phyloP scores from a whole-genome alignment of 2,888 invertebrate species.

The Homarus gammarus region DNA sequence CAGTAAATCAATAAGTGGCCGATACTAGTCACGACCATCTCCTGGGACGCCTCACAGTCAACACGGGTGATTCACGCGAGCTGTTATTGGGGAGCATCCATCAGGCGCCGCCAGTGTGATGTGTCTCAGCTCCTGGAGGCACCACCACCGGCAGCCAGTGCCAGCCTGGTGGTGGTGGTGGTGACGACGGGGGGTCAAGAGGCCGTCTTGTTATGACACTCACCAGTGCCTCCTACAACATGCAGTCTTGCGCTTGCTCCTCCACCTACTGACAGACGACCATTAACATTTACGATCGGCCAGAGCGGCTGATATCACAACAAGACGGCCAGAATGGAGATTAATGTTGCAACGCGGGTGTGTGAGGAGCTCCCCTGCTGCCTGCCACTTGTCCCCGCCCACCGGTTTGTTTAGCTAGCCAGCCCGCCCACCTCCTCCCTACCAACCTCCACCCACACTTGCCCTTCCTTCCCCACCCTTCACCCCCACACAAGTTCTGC shows the following conservation, averaged over 20 bases:
- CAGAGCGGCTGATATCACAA: constrained; percentile 28
- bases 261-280: constrained; percentile 29
- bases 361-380: not conserved
- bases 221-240: constrained; percentile 12
- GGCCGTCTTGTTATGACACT: constrained; percentile 1
- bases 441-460: not conserved
- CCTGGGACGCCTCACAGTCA: not conserved
- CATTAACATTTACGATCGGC: constrained; percentile 16
- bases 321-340: constrained; percentile 24
- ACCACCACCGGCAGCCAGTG: not conserved
- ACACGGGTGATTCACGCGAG: constrained; percentile 16
- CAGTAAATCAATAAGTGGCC: constrained; percentile 41
- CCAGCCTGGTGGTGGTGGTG: not conserved
- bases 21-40: constrained; percentile 35
- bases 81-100: constrained; percentile 7
- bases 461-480: not conserved
- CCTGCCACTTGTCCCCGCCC: not conserved
- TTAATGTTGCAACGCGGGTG: constrained; percentile 17
- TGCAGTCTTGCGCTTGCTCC: constrained; percentile 16
- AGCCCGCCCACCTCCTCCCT: not conserved
- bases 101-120: not conserved
- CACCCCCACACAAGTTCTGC: constrained; percentile 2
- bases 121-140: not conserved
- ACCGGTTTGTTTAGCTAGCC: not conserved
- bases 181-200: not conserved